Evolutionary conservation across 2,113 vertebrate genomes (phyloP).

Genomic region (Petromus typicus): DNA sequence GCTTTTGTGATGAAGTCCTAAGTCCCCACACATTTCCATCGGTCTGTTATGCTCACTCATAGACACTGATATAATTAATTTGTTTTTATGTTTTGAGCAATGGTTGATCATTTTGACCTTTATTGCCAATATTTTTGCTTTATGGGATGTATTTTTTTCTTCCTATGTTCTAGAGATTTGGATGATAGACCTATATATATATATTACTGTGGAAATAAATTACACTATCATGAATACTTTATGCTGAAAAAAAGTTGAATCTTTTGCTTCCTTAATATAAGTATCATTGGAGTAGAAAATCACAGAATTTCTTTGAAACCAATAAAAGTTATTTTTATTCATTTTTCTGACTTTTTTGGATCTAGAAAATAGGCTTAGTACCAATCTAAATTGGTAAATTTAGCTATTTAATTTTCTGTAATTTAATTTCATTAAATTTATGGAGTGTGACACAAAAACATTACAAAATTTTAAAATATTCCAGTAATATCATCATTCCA

Average conservation of each 20-base stretch:
- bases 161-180: neutral
- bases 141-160: neutral
- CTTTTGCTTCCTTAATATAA: neutral
- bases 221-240: neutral
- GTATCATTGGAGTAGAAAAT: neutral
- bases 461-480: neutral
- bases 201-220: neutral
- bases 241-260: neutral
- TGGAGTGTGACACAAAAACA: neutral
- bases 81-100: neutral
- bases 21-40: rapidly evolving
- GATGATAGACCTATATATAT: no score
- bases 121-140: neutral
- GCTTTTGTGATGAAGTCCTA: rapidly evolving
- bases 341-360: neutral
- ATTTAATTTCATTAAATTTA: constrained; percentile 1
- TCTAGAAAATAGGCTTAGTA: neutral
- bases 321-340: neutral
- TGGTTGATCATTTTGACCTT: neutral
- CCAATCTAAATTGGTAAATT: neutral
- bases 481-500: neutral
- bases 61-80: neutral
- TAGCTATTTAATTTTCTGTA: neutral
- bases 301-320: neutral
- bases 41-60: neutral